A percentile compares a stretch with the other conserved stretches of the same genome.
Conservation (phyloP, 2,888 invertebrate genomes). For the Rhimphoctona megacephalus region DNA sequence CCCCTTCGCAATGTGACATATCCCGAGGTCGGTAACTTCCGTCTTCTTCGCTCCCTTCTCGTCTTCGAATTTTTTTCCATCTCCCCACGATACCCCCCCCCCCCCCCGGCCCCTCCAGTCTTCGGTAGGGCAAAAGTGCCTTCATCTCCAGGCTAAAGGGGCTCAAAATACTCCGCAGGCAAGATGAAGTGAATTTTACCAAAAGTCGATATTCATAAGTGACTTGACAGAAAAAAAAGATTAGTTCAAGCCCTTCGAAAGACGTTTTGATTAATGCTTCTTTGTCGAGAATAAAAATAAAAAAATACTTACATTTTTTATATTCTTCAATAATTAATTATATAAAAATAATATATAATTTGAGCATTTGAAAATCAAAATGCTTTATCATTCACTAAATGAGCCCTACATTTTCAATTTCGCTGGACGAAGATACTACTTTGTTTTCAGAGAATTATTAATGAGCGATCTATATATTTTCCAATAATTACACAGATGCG, state of each 20-base stretch:
- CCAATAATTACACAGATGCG: not conserved
- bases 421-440: not conserved
- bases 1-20: slow-evolving; percentile 64
- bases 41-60: slow-evolving; percentile 45
- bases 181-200: slow-evolving; percentile 53
- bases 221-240: slow-evolving; percentile 12
- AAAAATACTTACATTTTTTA: not conserved
- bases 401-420: not conserved
- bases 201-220: slow-evolving; percentile 48
- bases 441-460: not conserved
- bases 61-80: slow-evolving; percentile 50
- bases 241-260: not conserved
- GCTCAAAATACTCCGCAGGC: slow-evolving; percentile 37
- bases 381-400: not conserved
- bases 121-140: slow-evolving; percentile 25
- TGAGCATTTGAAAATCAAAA: not conserved
- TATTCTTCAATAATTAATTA: not conserved
- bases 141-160: slow-evolving; percentile 25
- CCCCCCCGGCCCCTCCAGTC: not conserved
- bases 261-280: not conserved
- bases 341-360: not conserved
- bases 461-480: not conserved
- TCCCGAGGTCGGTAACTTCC: slow-evolving; percentile 65
- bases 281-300: not conserved
- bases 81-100: not conserved